Percentiles rank a stretch among this genome's conserved stretches.
phyloP scores from a whole-genome alignment of 2,888 invertebrate species.

The Tipula unca region DNA sequence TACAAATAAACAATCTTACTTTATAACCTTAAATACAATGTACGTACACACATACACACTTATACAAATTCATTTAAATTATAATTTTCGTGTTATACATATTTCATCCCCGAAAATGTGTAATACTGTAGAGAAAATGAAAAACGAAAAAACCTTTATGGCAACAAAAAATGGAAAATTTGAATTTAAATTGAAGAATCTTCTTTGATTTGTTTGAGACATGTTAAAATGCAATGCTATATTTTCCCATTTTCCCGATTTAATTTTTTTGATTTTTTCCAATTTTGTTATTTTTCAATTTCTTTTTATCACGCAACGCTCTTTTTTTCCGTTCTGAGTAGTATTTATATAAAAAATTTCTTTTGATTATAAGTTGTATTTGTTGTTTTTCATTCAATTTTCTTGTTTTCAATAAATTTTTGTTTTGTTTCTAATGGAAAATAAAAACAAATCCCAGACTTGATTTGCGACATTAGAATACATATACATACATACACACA shows the following conservation, averaged over 20 bases:
- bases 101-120: not conserved
- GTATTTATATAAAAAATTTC: not conserved
- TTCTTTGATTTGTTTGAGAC: not conserved
- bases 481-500: not conserved
- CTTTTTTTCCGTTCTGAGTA: not conserved
- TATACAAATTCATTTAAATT: not conserved
- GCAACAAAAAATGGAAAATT: not conserved
- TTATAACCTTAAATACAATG: not conserved
- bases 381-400: not conserved
- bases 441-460: not conserved
- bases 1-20: no score
- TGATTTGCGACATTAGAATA: conserved; percentile 1
- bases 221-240: not conserved
- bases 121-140: not conserved
- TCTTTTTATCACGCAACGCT: not conserved
- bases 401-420: not conserved
- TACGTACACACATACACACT: not conserved
- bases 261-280: not conserved
- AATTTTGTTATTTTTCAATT: conserved; percentile 8
- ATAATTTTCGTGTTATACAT: not conserved
- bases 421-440: not conserved
- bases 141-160: not conserved
- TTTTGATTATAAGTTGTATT: not conserved
- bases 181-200: not conserved
- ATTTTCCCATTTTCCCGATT: not conserved